Evolutionary conservation across 2,888 invertebrate genomes (phyloP).

Genomic region (Eulithis prunata): DNA sequence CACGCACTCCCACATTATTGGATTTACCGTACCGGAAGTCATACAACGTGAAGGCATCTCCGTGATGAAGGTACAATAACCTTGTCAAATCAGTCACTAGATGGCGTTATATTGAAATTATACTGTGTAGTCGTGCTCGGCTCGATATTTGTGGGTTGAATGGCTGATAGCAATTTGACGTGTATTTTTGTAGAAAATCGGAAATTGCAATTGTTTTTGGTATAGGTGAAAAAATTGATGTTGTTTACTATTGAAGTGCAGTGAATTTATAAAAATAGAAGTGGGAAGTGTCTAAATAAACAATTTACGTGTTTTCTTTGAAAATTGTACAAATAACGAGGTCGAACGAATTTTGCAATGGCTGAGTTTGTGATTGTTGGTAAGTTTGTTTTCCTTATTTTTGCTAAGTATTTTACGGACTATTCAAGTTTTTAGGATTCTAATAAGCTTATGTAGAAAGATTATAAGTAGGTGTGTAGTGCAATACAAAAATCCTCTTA

Average conservation of each 20-base stretch:
- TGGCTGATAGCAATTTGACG: slow-evolving; percentile 68
- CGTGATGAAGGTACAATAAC: too few species aligned
- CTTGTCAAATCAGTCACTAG: slow-evolving; percentile 43
- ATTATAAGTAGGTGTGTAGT: not conserved
- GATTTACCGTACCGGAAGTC: too few species aligned
- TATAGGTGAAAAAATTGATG: slow-evolving; percentile 43
- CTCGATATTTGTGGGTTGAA: slow-evolving; percentile 63
- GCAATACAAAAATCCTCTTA: not conserved
- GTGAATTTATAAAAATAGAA: slow-evolving; percentile 32
- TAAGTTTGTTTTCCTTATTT: slow-evolving; percentile 34
- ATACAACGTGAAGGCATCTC: too few species aligned
- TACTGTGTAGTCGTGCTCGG: slow-evolving; percentile 40
- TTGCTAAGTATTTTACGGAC: not conserved
- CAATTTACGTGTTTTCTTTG: slow-evolving; percentile 44
- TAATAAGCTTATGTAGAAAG: too few species aligned
- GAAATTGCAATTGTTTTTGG: slow-evolving; percentile 38
- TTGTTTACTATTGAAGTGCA: slow-evolving; percentile 28
- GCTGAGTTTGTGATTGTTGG: slow-evolving; percentile 53
- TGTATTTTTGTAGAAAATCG: slow-evolving; percentile 58
- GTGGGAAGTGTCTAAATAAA: slow-evolving; percentile 26
- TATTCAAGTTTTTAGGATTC: not conserved
- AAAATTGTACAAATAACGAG: slow-evolving; percentile 53
- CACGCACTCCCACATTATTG: too few species aligned
- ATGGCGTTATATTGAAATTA: slow-evolving; percentile 54
- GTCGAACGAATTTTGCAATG: slow-evolving; percentile 60